Evolutionary conservation across 2,888 invertebrate genomes (phyloP).

Genomic region (Halocaridina rubra): DNA sequence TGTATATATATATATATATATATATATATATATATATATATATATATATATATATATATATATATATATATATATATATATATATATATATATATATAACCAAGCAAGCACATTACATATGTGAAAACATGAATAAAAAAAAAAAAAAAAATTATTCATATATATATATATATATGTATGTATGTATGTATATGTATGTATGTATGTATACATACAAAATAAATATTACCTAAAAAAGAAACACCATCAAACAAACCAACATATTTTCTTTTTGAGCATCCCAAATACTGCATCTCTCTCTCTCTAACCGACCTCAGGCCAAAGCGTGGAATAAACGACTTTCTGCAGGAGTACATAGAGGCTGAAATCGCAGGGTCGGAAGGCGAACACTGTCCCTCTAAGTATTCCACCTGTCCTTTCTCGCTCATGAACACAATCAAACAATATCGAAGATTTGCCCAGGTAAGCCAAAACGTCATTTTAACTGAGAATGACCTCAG

Average conservation of each 20-base stretch:
- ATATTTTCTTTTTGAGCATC: no score
- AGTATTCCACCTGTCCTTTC: not conserved
- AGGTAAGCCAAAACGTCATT: no score
- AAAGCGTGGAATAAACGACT: not conserved
- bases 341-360: not conserved
- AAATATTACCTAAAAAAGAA: no score
- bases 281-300: no score
- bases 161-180: constrained; percentile 18
- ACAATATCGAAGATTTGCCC: not conserved
- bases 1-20: constrained; percentile 24
- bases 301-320: not conserved
- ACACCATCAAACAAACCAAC: no score
- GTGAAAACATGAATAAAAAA: not conserved
- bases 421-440: not conserved
- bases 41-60: constrained; percentile 15
- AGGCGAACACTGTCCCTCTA: not conserved
- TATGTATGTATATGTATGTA: constrained; percentile 20
- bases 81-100: constrained; percentile 10
- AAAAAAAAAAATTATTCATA: not conserved
- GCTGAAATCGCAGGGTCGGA: not conserved
- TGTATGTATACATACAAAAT: not conserved
- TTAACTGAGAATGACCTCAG: no score
- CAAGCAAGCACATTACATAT: not conserved
- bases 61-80: constrained; percentile 15
- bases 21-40: constrained; percentile 27